Base-by-base conservation (phyloP, 2,113 vertebrate species). In the Laterallus jamaicensis region DNA sequence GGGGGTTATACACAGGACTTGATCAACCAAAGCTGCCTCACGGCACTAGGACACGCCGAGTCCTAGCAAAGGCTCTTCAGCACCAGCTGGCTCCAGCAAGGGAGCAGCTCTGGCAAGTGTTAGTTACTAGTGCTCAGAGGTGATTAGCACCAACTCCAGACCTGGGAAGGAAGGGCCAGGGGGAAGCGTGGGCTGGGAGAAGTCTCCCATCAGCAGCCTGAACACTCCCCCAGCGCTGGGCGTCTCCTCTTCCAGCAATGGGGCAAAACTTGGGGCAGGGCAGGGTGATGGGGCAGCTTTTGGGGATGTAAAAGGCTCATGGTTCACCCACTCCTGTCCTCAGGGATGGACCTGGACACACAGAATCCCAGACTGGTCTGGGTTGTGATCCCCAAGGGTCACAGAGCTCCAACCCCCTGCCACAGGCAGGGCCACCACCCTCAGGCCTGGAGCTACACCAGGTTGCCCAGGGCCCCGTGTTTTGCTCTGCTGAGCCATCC, bases 1-100 rank as follows among this genome's bases (percentile, higher is more conserved):
- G 42, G 0, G 22, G 52, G 2, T 3, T 5, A 0, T 15, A 8
- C 24, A 1, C 0, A 5, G 79, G 67, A 32, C 0, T 12, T 1
- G 29, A 14, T 10, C 42, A 0, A 10, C 37, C 81, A 10, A 11
- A 56, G 47, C 31, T 37, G 3, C 50, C 80, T 7, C 1, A 6
- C 11, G 2, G 67, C 22, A 4, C 16, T 5, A 19, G 66, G 25
- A 55, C 29, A 32, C 12, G 37, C 6, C 0, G 6, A 4, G 25
- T 0, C 21, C 59, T 4, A 8, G 28, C 3, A 28, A 10, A 0
- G 3, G 79, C 66, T 6, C 29, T 24, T 26, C 64, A 21, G 47
- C 29, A 21, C 35, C 50, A 5, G 29, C 14, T 26, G 1, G 15
- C 42, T 5, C 32, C 2, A 3, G 28, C 12, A 2, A 17, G 25